Evolutionary conservation across 2,113 vertebrate genomes (phyloP), one percentile per base, ranked within the genome.

Genomic region (Hylia prasina): DNA sequence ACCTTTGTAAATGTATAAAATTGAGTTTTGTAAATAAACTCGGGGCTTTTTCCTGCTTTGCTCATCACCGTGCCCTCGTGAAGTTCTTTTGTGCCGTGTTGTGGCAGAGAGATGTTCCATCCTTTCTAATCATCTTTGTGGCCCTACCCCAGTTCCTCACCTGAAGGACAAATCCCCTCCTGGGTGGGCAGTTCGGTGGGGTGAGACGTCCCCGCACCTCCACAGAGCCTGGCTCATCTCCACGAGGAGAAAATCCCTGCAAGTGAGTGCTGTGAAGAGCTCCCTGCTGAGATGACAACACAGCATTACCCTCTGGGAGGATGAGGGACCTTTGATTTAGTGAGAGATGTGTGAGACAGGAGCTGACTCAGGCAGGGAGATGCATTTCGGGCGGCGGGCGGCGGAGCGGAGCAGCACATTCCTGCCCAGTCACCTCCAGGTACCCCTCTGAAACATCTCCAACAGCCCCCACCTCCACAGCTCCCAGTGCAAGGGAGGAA

Each of bases 321-420:
- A 30, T 0, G 1, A 48, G 68, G 28, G 40, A n/a, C 64, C 90
- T 93, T 69, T 69, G 90, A 81, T 85, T 50, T 28, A 45, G 28
- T 4, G 69, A 31, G 93, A 30, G 60, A 40, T 5, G 8, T 19
- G 78, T 5, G 69, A 94, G 92, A 69, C 79, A 35, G 53, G 12
- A 72, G 79, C 73, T 84, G 90, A 69, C 69, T 88, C 90, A 78
- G 82, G 82, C 28, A 1, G n/a, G 51, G 58, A 66, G 82, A 9
- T 6, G 63, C 11, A 0, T 21, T 51, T 39, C 0, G 1, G 58
- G 77, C 0, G 5, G 39, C 2, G 1, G 51, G 57, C 0, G 2
- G 69, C 0, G 0, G 71, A 65, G 39, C 4, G 0, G 31, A 78
- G 77, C 22, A 0, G 45, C 25, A 19, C 24, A 4, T 58, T 48